Percentiles rank a stretch among this genome's conserved stretches.
phyloP scores from a whole-genome alignment of 2,113 vertebrate genomes.

The Neotragus moschatus region DNA sequence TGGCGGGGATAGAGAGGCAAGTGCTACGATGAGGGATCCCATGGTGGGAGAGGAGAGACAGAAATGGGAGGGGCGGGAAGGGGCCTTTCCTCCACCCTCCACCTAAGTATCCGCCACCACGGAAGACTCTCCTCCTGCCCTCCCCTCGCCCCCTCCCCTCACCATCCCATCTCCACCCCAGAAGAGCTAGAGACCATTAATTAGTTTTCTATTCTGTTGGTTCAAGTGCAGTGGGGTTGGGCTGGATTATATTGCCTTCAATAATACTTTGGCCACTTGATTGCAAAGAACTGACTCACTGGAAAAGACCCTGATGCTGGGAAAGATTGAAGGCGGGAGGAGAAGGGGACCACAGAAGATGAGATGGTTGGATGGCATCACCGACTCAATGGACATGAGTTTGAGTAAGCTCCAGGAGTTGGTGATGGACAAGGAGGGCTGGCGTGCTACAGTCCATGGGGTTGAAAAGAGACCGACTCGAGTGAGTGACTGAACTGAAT shows the following conservation, averaged over 20 bases:
- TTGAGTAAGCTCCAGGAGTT: background rate
- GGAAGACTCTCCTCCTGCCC: too few species aligned
- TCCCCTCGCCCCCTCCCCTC: too few species aligned
- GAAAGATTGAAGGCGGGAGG: background rate
- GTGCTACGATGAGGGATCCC: background rate
- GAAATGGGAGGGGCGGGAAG: background rate
- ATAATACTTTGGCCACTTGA: background rate
- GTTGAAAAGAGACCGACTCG: background rate
- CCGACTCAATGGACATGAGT: background rate
- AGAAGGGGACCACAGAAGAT: background rate
- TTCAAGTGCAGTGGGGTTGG: too few species aligned
- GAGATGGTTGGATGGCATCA: background rate
- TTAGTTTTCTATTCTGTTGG: background rate
- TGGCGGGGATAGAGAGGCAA: background rate
- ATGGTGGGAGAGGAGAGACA: background rate
- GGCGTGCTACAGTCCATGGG: background rate
- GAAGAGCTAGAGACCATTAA: background rate
- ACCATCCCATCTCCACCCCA: background rate
- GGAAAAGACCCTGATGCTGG: background rate
- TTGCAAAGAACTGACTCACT: background rate
- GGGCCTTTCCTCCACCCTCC: background rate
- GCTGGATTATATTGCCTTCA: background rate
- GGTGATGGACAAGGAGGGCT: background rate
- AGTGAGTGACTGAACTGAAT: background rate
- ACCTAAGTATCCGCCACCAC: too few species aligned